Percentiles rank a stretch among this genome's conserved stretches.
These are phyloP conservation scores for Himalopsyche kuldschensis DNA, from an alignment of 2,888 invertebrate species.

Conservation along the genomic window DNA sequence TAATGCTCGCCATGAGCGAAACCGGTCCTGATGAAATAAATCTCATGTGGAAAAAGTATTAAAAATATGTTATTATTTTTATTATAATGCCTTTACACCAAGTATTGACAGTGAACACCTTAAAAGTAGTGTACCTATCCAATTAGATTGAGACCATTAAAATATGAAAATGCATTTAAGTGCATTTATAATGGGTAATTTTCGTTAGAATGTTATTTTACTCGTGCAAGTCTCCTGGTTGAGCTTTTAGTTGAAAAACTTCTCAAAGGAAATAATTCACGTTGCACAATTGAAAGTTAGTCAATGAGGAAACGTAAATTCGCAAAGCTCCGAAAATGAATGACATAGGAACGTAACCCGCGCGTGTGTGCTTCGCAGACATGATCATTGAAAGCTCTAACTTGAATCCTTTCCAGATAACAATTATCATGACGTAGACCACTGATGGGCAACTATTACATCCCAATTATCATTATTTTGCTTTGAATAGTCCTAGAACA, in stretches of 20 bases:
- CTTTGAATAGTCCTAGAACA: neutral
- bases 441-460: neutral
- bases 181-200: too few species aligned
- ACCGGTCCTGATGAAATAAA: too few species aligned
- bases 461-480: neutral
- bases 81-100: too few species aligned
- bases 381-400: neutral
- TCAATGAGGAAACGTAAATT: neutral
- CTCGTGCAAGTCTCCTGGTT: too few species aligned
- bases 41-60: too few species aligned
- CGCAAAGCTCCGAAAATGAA: neutral
- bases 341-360: neutral
- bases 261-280: neutral
- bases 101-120: too few species aligned
- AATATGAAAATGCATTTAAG: too few species aligned
- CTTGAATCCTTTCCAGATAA: slow-evolving; percentile 11
- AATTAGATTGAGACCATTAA: too few species aligned
- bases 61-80: too few species aligned
- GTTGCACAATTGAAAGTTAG: neutral
- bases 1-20: too few species aligned
- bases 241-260: neutral
- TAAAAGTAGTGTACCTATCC: too few species aligned
- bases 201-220: too few species aligned
- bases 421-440: slow-evolving; percentile 10
- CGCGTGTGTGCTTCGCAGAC: neutral